Evolutionary conservation across 2,797 vertebrate genomes (phyloP).

Genomic region (Labeo calbasu): DNA sequence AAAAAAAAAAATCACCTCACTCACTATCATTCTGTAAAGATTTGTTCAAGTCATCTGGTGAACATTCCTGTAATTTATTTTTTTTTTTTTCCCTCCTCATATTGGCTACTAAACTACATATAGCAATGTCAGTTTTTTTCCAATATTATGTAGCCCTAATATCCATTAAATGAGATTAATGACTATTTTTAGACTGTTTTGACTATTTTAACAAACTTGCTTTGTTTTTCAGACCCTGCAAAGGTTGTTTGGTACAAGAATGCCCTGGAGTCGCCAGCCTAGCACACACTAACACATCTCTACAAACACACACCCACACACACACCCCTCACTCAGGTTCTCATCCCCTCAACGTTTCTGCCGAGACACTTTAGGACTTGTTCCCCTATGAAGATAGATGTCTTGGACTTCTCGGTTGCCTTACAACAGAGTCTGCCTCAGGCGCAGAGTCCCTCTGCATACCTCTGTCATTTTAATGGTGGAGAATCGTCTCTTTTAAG

Average conservation of each 20-base stretch:
- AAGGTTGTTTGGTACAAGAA: conserved; percentile 79
- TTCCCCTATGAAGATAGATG: conserved; percentile 74
- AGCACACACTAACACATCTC: conserved; percentile 61
- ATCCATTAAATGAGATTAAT: neutral
- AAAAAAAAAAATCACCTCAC: too few species aligned
- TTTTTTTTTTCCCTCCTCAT: neutral
- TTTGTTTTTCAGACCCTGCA: conserved; percentile 71
- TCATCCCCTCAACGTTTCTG: conserved; percentile 76
- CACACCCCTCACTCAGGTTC: conserved; percentile 77
- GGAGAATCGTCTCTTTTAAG: conserved; percentile 64
- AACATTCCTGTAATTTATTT: neutral
- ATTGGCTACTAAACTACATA: neutral
- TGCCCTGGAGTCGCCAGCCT: conserved; percentile 74
- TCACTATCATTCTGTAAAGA: too few species aligned
- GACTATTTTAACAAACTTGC: conserved; percentile 1
- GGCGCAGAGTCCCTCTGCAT: conserved; percentile 70
- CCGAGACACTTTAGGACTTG: conserved; percentile 80
- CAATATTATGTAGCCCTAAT: neutral
- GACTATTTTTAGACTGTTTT: neutral
- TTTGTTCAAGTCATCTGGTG: neutral
- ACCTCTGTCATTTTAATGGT: conserved; percentile 70
- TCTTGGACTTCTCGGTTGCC: conserved; percentile 78
- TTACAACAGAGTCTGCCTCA: conserved; percentile 81
- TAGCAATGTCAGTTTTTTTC: neutral
- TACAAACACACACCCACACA: neutral